Evolutionary conservation across 2,797 vertebrate genomes (phyloP), one percentile per base, ranked within the genome.

Genomic region (Manis crassicaudata): DNA sequence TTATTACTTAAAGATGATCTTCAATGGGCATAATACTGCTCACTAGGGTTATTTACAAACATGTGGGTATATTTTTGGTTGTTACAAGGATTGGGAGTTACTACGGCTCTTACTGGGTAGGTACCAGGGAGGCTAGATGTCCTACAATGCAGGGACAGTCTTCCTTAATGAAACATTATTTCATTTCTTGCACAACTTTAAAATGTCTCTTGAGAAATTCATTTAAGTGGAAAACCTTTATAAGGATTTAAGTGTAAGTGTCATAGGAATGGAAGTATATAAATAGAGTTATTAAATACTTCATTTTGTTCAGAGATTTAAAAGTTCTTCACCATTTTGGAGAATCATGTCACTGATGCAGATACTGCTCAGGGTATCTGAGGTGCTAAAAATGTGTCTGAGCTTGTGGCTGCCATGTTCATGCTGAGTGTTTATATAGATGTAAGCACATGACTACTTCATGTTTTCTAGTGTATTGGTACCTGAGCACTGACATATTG

Each of bases 291-390:
- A 32, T 7, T 77, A 46, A 54, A 25, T 76, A 29, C 35, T 86
- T 86, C 58, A 18, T 89, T 94, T 94, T 75, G 32, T 88, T 94
- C 32, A 37, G 29, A 54, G 81, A 27, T 35, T 94, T 75, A 95
- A 85, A 85, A 79, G 46, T 79, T 82, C 18, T 63, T 95, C 46
- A 50, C 58, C 52, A 73, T 54, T 91, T 88, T 93, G 43, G 43
- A 93, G 90, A 90, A 50, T 56, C 3, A 0, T 50, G 27, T 58
- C 37, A 54, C 63, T 79, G 37, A n/a, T 37, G 63, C 6, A 13
- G 40, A 65, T 77, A 63, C 52, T 84, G 25, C 37, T 84, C 73
- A 65, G 27, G n/a, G n/a, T 80, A 62, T 67, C 27, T 63, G 40
- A 63, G 37, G 63, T 93, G 37, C 60, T 37, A 75, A 90, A 97